Base-by-base conservation (phyloP, 2,113 vertebrate genomes). In the Tragelaphus strepsiceros region DNA sequence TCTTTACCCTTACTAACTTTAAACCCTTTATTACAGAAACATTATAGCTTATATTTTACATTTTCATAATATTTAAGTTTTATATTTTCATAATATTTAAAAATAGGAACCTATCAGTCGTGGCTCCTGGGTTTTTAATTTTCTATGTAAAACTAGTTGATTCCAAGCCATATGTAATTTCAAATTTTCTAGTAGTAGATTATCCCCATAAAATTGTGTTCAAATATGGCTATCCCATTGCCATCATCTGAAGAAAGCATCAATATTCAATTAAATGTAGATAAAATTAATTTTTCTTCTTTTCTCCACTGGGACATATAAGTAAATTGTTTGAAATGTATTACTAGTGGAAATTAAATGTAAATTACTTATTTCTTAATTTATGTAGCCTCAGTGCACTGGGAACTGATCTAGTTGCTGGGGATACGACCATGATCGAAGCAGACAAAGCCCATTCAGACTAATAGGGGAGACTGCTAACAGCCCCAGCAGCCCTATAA, bases 161-260 rank as follows among this genome's bases (percentile, higher is more conserved):
- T 97, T 95, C 77, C 49, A 28, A 97, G 28, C 77, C 77, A 24
- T 77, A 92, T 96, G 61, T 95, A 98, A 98, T 86, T 94, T 97
- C 85, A 93, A 28, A 82, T 89, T 93, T 96, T 95, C 58, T 87
- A 81, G 22, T 53, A 14, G 43, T 93, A 78, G 32, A 90, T 95
- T 96, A 95, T 88, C 56, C 54, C 82, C 71, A 56, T 39, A 51
- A 96, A 93, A 93, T 32, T 82, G 39, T 93, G 85, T 91, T 97
- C 74, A 86, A 53, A 94, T 91, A 86, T 91, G 67, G 77, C 77
- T 53, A 26, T 81, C 88, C 15, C 67, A 43, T 78, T 84, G 39
- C 61, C 82, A 86, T 54, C 61, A 85, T 92, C 81, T 81, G 88
- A 96, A 95, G 84, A 96, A 64, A 88, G 77, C 51, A 93, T 95